Percentiles rank a stretch among this genome's conserved stretches.
Conservation (phyloP, 2,113 vertebrate species). For the Calonectris borealis region DNA sequence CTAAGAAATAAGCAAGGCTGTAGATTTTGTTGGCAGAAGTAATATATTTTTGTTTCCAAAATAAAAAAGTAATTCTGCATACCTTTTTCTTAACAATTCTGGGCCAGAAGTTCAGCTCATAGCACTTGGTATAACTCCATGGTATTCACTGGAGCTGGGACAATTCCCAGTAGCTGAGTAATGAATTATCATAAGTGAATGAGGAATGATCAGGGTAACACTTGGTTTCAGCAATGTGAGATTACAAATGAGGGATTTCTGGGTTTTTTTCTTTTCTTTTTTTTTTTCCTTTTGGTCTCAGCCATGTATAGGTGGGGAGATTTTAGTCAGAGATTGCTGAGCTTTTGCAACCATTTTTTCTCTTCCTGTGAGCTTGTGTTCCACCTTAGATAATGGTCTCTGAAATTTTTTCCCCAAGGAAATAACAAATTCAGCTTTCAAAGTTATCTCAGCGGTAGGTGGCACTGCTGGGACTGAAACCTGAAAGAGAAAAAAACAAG, state of each 20-base stretch:
- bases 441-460: slow-evolving; percentile 48
- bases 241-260: background rate
- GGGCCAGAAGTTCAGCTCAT: background rate
- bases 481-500: background rate
- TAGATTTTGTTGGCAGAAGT: background rate
- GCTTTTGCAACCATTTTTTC: background rate
- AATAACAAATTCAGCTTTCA: background rate
- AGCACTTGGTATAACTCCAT: background rate
- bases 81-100: background rate
- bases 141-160: background rate
- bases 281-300: background rate
- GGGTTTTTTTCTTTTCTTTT: background rate
- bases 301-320: background rate
- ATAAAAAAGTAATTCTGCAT: background rate
- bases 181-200: background rate
- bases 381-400: background rate
- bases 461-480: slow-evolving; percentile 63
- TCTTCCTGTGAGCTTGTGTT: background rate
- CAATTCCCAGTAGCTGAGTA: background rate
- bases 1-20: background rate
- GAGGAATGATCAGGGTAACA: background rate
- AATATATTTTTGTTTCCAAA: background rate
- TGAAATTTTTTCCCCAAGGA: background rate
- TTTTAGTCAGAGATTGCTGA: background rate
- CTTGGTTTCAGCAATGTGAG: background rate